Conservation (phyloP, 64 coral and sea anemone genomes). For the Stichodactyla mertensii region DNA sequence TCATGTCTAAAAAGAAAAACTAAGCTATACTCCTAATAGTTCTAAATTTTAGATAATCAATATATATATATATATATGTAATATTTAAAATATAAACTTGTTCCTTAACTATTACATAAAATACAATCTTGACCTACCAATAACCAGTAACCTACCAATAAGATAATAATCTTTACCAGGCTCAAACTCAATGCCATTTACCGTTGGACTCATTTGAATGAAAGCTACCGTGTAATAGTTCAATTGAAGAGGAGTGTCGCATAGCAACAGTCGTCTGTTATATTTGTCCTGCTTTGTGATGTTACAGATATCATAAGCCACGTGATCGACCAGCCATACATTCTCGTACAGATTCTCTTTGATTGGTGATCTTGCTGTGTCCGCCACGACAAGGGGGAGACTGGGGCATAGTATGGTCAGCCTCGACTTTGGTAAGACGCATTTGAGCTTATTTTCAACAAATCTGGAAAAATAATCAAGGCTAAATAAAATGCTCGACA, state of each 20-base stretch:
- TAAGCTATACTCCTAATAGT: too few species aligned
- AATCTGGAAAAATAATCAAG: conserved; percentile 40
- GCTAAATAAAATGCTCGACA: too few species aligned
- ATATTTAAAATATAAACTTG: too few species aligned
- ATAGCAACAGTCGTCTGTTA: conserved; percentile 32
- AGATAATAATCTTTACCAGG: conserved; percentile 77
- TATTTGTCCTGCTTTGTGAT: background rate
- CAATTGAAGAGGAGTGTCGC: conserved; percentile 54
- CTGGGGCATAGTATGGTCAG: conserved; percentile 66
- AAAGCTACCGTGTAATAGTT: conserved; percentile 61
- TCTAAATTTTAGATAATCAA: too few species aligned
- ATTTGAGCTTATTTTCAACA: conserved; percentile 14
- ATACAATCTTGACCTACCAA: too few species aligned
- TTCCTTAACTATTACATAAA: too few species aligned
- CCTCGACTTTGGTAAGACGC: conserved; percentile 52
- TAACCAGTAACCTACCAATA: conserved; percentile 63
- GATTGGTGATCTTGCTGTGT: conserved; percentile 9
- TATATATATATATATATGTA: too few species aligned
- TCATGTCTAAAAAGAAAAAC: too few species aligned
- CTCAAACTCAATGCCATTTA: conserved; percentile 38
- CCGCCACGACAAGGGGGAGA: conserved; percentile 34
- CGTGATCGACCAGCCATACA: conserved; percentile 61
- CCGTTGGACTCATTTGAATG: conserved; percentile 29
- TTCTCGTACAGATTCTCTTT: conserved; percentile 69
- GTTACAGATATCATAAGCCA: conserved; percentile 45